Base-by-base conservation (phyloP, 2,888 invertebrate species). In the Melieria picta region DNA sequence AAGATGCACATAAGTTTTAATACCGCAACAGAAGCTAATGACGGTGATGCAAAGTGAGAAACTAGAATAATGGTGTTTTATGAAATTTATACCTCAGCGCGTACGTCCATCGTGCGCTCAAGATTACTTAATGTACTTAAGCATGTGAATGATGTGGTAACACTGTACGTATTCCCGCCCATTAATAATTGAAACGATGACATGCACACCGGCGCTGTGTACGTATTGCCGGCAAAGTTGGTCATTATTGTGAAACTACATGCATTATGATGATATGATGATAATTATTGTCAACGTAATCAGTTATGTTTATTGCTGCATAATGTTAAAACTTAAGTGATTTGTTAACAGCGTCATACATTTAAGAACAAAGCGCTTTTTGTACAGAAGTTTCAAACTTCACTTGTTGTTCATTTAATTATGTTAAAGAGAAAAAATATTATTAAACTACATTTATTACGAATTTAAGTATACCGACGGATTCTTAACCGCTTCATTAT, bases 401-500 rank as follows among this genome's bases (percentile, higher is more conserved):
- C 76, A 57, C 71, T 77, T 79, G 80, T 80, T 80, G 77, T 75
- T 79, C 69, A 77, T 77, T 77, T 75, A 75, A 73, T 74, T 72
- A 67, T 77, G 77, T 79, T 79, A 73, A 77, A 76, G 47, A 30
- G 9, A 57, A 57, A 57, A 57, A 66, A 30, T 56, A 57, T 16
- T 57, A 42, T 56, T 11, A 65, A 75, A 79, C 71, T 77, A 76
- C 74, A 72, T 72, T 50, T 70, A 67, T 64, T 73, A 73, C 70
- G 70, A 72, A 68, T 67, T 73, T 73, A 73, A 65, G 70, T 68
- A 63, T 64, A 45, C 50, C 50, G 62, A 68, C n/a, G 45, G 47
- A 66, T 5, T 11, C 30, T 47, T 6, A 58, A 60, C 58, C 66
- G 66, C 66, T 67, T 67, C 58, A 57, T 60, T 60, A 67, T 4